phyloP scores from a whole-genome alignment of 1,140 invertebrate genomes.

The Metopolophium dirhodum region DNA sequence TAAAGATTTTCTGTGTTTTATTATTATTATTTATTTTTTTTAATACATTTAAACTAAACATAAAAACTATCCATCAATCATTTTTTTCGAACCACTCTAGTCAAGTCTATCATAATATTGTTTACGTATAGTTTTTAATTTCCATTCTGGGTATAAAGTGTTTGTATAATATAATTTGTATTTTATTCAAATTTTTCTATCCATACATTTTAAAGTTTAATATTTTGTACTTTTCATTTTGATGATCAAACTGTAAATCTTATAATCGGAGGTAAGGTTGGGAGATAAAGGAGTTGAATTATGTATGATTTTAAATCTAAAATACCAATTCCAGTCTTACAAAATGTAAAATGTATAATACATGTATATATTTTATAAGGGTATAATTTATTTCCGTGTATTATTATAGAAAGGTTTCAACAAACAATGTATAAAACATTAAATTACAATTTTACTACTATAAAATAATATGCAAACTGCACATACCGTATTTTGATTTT shows the following conservation, averaged over 20 bases:
- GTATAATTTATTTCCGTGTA: not conserved
- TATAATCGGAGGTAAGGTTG: not conserved
- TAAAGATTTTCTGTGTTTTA: not conserved
- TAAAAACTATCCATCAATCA: not conserved
- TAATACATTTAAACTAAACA: not conserved
- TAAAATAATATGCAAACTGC: not conserved
- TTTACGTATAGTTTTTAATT: not conserved
- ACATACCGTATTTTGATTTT: not conserved
- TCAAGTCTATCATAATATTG: not conserved
- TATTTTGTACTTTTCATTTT: slow-evolving; percentile 13
- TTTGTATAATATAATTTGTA: not conserved
- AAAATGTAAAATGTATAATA: slow-evolving; percentile 7
- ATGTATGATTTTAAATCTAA: not conserved
- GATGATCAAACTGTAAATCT: not conserved
- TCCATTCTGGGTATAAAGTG: not conserved
- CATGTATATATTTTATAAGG: slow-evolving; percentile 9
- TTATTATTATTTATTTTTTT: not conserved
- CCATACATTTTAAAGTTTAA: not conserved
- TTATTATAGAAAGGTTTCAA: slow-evolving; percentile 1
- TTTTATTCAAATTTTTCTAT: not conserved
- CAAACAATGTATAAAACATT: slow-evolving; percentile 13
- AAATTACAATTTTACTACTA: not conserved
- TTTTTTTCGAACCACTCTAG: not conserved
- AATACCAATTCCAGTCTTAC: not conserved
- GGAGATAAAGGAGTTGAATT: not conserved